Conservation (phyloP, 1,140 invertebrate genomes). For the Euwallacea similis region DNA sequence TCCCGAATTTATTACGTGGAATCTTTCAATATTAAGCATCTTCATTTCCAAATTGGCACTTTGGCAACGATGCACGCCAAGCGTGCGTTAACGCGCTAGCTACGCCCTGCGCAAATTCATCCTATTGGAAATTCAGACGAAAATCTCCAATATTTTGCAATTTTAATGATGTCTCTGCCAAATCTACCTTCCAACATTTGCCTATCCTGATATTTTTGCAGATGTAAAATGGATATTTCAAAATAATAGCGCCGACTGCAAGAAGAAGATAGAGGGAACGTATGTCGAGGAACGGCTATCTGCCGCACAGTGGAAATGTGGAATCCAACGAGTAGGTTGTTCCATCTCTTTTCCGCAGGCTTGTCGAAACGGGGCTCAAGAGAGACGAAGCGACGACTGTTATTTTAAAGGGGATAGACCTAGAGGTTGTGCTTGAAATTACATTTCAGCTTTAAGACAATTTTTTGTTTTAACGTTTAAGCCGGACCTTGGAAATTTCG, state of each 20-base stretch:
- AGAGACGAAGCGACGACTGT: constrained; percentile 42
- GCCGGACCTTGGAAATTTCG: no score
- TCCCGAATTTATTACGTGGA: no score
- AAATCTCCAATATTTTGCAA: constrained; percentile 12
- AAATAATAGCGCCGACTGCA: background rate
- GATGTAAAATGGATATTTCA: no score
- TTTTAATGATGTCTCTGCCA: background rate
- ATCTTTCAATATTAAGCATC: no score
- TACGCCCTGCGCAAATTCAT: constrained; percentile 35
- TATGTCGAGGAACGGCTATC: background rate
- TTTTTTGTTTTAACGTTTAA: constrained; percentile 12
- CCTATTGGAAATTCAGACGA: background rate
- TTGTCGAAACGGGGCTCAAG: constrained; percentile 27
- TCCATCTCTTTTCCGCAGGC: constrained; percentile 41
- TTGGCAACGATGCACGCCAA: constrained; percentile 21
- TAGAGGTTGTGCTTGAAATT: constrained; percentile 32
- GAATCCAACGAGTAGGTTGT: constrained; percentile 11
- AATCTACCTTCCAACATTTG: no score
- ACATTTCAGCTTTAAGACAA: constrained; percentile 23
- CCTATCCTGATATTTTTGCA: no score
- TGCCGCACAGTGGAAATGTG: constrained; percentile 1
- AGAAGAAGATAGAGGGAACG: background rate
- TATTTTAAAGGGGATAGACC: constrained; percentile 48
- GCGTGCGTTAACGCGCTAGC: constrained; percentile 33
- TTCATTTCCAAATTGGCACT: background rate